Evolutionary conservation across 2,113 vertebrate genomes (phyloP).

Genomic region (Hydrolagus affinis): DNA sequence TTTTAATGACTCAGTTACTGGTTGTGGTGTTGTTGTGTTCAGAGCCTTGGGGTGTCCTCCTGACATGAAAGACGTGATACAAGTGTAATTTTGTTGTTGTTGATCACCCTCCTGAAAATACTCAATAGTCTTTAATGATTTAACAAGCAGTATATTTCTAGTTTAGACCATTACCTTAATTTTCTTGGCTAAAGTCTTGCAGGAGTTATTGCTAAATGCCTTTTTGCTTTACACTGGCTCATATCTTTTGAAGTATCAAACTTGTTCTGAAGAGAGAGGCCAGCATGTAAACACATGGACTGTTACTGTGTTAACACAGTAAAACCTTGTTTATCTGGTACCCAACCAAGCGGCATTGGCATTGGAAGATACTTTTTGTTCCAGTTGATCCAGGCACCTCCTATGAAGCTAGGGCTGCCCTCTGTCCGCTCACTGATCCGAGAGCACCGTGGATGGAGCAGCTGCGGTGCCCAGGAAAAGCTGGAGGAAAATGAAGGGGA

Average conservation of each 20-base stretch:
- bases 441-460: constrained; percentile 47
- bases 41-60: no score
- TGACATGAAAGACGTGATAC: no score
- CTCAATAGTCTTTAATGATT: neutral
- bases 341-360: no score
- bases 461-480: constrained; percentile 37
- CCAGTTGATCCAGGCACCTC: constrained; percentile 80
- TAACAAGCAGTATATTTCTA: neutral
- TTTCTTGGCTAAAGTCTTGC: no score
- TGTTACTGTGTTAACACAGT: neutral
- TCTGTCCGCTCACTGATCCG: constrained; percentile 79
- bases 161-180: no score
- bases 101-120: neutral
- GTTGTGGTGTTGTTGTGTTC: no score
- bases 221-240: neutral
- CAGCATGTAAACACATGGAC: neutral
- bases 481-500: constrained; percentile 42
- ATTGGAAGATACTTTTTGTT: no score
- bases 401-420: constrained; percentile 70
- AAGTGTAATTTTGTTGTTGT: no score
- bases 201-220: neutral
- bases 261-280: neutral
- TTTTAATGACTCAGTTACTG: no score
- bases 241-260: neutral
- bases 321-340: no score